phyloP scores from a whole-genome alignment of 2,113 vertebrate species.

The Platichthys stellatus region DNA sequence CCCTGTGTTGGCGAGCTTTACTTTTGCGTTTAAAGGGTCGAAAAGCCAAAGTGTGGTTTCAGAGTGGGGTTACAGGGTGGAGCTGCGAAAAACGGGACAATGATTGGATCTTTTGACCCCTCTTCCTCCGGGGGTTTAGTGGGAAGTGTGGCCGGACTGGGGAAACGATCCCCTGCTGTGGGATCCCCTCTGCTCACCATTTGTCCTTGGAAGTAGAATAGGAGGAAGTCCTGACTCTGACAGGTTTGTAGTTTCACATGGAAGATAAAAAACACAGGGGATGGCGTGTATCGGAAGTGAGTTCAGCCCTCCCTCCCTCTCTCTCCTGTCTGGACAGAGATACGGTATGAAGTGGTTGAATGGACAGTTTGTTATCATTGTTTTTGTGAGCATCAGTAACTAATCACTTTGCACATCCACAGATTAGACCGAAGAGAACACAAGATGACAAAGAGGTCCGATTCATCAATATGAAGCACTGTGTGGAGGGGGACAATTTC shows the following conservation, averaged over 20 bases:
- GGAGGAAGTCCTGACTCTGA: slow-evolving; percentile 97
- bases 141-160: slow-evolving; percentile 70
- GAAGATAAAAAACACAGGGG: slow-evolving; percentile 86
- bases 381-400: slow-evolving; percentile 4
- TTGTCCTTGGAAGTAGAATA: slow-evolving; percentile 91
- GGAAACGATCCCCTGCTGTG: slow-evolving; percentile 77
- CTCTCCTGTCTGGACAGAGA: slow-evolving; percentile 19
- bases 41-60: slow-evolving; percentile 16
- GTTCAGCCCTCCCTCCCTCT: slow-evolving; percentile 36
- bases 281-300: slow-evolving; percentile 65
- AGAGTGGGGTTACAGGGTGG: slow-evolving; percentile 52
- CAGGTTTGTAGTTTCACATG: slow-evolving; percentile 90
- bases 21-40: slow-evolving; percentile 16
- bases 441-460: not conserved
- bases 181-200: slow-evolving; percentile 88
- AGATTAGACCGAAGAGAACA: slow-evolving; percentile 1
- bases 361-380: slow-evolving; percentile 20
- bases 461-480: not conserved
- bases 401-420: slow-evolving; percentile 11
- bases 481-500: too few relatives aligned
- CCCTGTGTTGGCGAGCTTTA: not conserved
- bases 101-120: slow-evolving; percentile 65
- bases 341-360: not conserved
- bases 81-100: slow-evolving; percentile 55
- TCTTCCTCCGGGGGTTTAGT: slow-evolving; percentile 46